Evolutionary conservation across 1,140 invertebrate genomes (phyloP).

Genomic region (Lutraria rhynchaena): DNA sequence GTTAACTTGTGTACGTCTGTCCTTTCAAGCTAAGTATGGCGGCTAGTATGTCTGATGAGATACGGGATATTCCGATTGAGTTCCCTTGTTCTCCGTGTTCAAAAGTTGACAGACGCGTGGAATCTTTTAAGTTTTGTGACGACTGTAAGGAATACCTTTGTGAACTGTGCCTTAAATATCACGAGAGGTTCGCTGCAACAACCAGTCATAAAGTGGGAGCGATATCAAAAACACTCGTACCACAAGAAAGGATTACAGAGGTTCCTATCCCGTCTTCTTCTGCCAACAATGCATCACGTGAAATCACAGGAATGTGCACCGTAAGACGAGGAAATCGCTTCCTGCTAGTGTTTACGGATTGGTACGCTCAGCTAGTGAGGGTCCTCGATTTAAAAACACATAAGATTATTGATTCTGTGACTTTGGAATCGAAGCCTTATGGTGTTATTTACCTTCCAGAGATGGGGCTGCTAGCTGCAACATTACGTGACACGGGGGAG

Average conservation of each 20-base stretch:
- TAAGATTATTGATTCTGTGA: neutral
- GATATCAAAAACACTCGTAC: neutral
- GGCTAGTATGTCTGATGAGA: too few species aligned
- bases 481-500: neutral
- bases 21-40: too few species aligned
- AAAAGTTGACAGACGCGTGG: neutral
- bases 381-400: neutral
- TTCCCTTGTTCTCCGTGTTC: conserved; percentile 15
- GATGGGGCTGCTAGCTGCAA: neutral
- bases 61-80: too few species aligned
- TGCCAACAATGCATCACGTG: neutral
- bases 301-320: neutral
- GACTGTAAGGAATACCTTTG: conserved; percentile 4
- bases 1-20: too few species aligned
- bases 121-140: neutral
- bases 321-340: neutral
- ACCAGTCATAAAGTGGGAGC: neutral
- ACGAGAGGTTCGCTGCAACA: conserved; percentile 1
- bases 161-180: neutral
- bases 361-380: neutral
- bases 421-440: neutral
- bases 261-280: neutral
- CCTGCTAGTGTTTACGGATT: neutral
- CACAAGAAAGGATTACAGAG: neutral
- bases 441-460: neutral